Base-by-base conservation (phyloP, 2,888 invertebrate species). In the Oscheius sp. region DNA sequence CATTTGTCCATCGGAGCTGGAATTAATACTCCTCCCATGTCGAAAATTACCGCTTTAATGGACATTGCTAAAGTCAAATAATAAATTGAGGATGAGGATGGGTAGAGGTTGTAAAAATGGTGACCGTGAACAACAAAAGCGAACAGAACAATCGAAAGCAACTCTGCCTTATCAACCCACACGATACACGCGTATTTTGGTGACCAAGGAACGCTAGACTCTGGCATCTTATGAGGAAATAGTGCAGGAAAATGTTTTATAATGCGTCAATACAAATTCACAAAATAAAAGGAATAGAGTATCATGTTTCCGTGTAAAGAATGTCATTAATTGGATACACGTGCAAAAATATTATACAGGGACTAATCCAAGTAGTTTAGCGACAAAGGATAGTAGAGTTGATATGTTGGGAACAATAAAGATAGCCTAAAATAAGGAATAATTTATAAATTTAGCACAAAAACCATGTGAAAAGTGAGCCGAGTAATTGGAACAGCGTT, bases 11-110 rank as follows among this genome's bases (percentile, higher is more conserved):
- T 73, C 3, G 89, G 89, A 3, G 86, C 83, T 0, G 88, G 88
- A 1, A 88, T 72, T 0, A 89, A 73, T 0, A 89, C 89, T 3
- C 89, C 89, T 37, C 89, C 89, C 86, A 89, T 84, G 78, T 89
- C 89, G 84, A 89, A 89, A 64, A 89, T 87, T 8, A 89, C 88
- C 15, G 88, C 88, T 71, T 79, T 80, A 25, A 79, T 70, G 17
- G 68, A 15, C 71, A 71, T 69, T 42, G n/a, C 52, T 15, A 42
- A 42, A 52, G 31, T 29, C 4, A 42, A 4, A 42, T 37, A 15
- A 10, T 37, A 37, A 15, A 8, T 37, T 37, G 37, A 37, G 37
- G 15, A 37, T 37, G 37, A n/a, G n/a, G n/a, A n/a, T n/a, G n/a
- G n/a, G n/a, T n/a, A n/a, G n/a, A n/a, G n/a, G n/a, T n/a, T n/a